These are phyloP conservation scores for Lichenostomus cassidix DNA, from an alignment of 2,113 vertebrate genomes.

Conservation along the genomic window DNA sequence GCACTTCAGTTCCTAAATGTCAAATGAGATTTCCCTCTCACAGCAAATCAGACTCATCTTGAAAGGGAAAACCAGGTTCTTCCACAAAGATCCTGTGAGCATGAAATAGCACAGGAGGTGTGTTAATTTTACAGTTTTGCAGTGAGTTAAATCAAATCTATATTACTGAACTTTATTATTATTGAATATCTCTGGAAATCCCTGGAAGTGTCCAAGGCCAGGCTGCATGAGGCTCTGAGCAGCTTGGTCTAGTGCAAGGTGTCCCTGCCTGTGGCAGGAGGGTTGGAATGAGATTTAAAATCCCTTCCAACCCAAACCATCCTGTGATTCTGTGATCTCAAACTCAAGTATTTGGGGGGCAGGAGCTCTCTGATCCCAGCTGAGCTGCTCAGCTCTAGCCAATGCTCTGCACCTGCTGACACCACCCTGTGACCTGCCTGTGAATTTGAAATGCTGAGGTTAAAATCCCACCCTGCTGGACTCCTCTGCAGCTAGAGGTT, in stretches of 20 bases:
- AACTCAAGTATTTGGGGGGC: neutral
- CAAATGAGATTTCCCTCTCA: neutral
- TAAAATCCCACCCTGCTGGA: neutral
- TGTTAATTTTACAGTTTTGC: neutral
- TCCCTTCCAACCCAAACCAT: neutral
- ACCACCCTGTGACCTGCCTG: neutral
- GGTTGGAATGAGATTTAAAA: neutral
- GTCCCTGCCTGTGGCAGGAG: neutral
- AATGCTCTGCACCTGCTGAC: accelerated
- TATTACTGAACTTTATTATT: neutral
- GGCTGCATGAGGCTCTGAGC: neutral
- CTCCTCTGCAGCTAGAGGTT: neutral
- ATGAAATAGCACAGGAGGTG: neutral
- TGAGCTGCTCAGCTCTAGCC: neutral
- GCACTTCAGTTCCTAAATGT: neutral
- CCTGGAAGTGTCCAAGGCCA: neutral
- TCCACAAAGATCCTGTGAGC: neutral
- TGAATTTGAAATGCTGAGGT: accelerated
- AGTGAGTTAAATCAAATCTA: neutral
- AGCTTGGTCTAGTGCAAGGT: accelerated
- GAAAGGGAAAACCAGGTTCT: neutral
- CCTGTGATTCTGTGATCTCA: neutral
- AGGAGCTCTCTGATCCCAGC: neutral
- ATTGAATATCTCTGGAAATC: neutral
- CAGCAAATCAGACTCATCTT: neutral